Evolutionary conservation across 2,797 vertebrate genomes (phyloP), one percentile per base, ranked within the genome.

Genomic region (Sciaenops ocellatus): DNA sequence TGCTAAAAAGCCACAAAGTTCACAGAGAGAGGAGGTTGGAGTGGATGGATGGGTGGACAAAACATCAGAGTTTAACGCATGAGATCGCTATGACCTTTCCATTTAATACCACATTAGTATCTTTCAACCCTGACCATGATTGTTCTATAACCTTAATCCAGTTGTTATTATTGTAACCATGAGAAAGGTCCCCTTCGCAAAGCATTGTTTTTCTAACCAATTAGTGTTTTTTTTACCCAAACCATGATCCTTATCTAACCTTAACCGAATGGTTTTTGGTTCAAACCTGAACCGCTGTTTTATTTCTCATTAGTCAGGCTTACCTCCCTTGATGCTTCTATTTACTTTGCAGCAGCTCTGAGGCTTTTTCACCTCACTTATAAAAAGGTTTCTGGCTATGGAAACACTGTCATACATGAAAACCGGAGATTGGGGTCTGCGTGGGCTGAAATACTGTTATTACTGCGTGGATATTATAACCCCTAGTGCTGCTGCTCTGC

Each of bases 271-370:
- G 30, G 2, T 41, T 65, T 51, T 66, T 67, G 12, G 15, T 38
- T 17, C 24, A 51, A 60, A 71, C 22, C 1, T 59, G 51, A 70
- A 72, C 17, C 6, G 42, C 52, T 44, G 20, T 64, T 76, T 67
- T 46, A 26, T 50, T 69, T 38, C 24, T 74, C 15, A 56, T 56
- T 2, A 65, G 56, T 26, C 30, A 69, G 8, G 34, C 34, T 9
- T 38, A 9, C n/a, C 52, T 57, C 17, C 7, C 3, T 24, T 10
- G 56, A 71, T 50, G 3, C 47, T 54, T 56, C 17, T 69, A 34
- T 75, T 66, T 66, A 69, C 57, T 72, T 38, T 48, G 56, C 44
- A 30, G 62, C 30, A 76, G 42, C 44, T 61, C 26, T 41, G 26
- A 47, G 5, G 30, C 42, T 41, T 60, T 69, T 69, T 83, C 18